phyloP scores from a whole-genome alignment of 2,888 invertebrate genomes.

The Nephrotoma appendiculata region DNA sequence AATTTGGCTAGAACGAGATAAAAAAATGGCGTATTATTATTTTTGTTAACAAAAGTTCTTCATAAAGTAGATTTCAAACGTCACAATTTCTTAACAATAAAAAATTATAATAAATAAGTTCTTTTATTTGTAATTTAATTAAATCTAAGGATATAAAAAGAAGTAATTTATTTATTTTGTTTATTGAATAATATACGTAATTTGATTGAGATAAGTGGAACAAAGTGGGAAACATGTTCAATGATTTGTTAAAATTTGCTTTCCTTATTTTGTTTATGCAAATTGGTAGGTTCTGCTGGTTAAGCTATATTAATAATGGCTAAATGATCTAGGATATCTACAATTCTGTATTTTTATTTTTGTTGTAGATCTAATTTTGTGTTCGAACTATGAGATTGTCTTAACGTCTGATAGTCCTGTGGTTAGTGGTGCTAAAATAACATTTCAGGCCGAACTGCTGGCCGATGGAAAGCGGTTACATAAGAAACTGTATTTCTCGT shows the following conservation, averaged over 20 bases:
- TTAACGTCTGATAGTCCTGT: slow-evolving; percentile 49
- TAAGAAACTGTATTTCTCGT: slow-evolving; percentile 39
- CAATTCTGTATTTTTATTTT: not conserved
- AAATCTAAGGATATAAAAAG: not conserved
- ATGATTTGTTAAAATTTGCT: not conserved
- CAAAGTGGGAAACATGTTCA: not conserved
- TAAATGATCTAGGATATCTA: not conserved
- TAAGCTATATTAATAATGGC: no score
- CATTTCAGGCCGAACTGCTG: slow-evolving; percentile 46
- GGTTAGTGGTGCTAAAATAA: slow-evolving; percentile 56
- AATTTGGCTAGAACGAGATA: not conserved
- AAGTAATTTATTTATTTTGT: not conserved
- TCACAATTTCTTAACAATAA: not conserved
- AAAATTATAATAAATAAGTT: not conserved
- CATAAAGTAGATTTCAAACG: not conserved
- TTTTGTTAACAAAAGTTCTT: not conserved
- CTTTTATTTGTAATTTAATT: not conserved
- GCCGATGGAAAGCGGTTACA: slow-evolving; percentile 27
- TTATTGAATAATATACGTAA: not conserved
- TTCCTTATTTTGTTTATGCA: not conserved
- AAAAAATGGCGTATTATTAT: not conserved
- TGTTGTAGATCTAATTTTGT: not conserved
- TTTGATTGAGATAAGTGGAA: not conserved
- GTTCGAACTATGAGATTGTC: slow-evolving; percentile 29
- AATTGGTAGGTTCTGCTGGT: not conserved